Conservation (phyloP, 2,888 invertebrate genomes). For the Euzophera pinguis region DNA sequence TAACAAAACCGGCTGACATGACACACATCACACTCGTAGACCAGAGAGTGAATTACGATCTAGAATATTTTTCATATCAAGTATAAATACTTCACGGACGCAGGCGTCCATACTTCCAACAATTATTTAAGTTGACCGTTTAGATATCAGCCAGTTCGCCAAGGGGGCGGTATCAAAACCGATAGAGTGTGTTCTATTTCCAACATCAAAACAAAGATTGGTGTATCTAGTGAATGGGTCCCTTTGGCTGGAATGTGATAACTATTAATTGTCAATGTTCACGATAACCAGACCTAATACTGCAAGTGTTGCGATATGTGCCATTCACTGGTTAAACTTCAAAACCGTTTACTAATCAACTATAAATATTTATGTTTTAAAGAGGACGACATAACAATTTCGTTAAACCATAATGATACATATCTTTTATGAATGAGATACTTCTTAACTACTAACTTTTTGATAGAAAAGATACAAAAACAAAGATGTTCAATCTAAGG, state of each 20-base stretch:
- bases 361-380: not conserved
- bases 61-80: no score
- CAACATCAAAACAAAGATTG: slow-evolving; percentile 36
- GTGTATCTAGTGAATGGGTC: slow-evolving; percentile 47
- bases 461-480: no score
- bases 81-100: no score
- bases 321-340: slow-evolving; percentile 21
- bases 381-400: no score
- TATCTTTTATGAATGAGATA: no score
- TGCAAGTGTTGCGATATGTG: slow-evolving; percentile 24
- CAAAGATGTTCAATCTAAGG: no score
- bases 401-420: no score
- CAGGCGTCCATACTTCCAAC: not conserved
- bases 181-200: slow-evolving; percentile 13
- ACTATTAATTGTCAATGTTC: slow-evolving; percentile 37
- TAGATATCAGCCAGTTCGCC: not conserved
- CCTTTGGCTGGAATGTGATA: slow-evolving; percentile 33
- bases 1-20: no score
- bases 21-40: no score
- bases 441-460: no score
- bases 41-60: no score
- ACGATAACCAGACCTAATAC: slow-evolving; percentile 27
- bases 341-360: not conserved
- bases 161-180: slow-evolving; percentile 5
- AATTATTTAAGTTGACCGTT: not conserved